These are phyloP conservation scores for Falco peregrinus DNA, from an alignment of 2,797 vertebrate species.

Conservation along the genomic window DNA sequence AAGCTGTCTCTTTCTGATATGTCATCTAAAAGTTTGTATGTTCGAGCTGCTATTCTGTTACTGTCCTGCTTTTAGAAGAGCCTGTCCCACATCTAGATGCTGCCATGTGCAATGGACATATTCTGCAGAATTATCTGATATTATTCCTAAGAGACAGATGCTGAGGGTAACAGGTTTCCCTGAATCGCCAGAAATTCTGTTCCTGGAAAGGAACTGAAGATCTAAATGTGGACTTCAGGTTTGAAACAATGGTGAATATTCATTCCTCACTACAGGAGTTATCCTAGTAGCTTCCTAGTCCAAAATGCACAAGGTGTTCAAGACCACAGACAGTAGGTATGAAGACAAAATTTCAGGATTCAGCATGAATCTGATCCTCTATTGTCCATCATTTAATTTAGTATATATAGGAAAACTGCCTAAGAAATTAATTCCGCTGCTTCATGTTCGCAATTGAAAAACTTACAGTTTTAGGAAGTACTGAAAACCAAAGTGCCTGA, in stretches of 20 bases:
- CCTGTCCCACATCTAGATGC: background rate
- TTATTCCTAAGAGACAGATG: background rate
- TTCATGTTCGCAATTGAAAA: background rate
- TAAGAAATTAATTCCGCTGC: background rate
- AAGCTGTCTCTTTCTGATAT: background rate
- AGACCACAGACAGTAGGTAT: background rate
- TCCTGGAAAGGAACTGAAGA: background rate
- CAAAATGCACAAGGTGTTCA: background rate
- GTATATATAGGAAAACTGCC: background rate
- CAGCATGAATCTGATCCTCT: background rate
- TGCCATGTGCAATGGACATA: background rate
- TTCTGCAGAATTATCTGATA: background rate
- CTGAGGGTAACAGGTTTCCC: background rate
- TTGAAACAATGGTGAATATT: background rate
- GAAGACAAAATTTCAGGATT: background rate
- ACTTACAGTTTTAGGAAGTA: background rate
- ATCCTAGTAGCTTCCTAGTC: background rate
- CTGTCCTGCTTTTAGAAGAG: background rate
- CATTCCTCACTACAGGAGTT: background rate
- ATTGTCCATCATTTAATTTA: background rate
- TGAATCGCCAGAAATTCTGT: background rate
- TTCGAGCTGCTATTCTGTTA: accelerated
- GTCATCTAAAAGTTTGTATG: background rate
- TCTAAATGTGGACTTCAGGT: background rate
- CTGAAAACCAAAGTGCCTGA: background rate